phyloP scores from a whole-genome alignment of 2,888 invertebrate genomes.

The Boloria euphrosyne region DNA sequence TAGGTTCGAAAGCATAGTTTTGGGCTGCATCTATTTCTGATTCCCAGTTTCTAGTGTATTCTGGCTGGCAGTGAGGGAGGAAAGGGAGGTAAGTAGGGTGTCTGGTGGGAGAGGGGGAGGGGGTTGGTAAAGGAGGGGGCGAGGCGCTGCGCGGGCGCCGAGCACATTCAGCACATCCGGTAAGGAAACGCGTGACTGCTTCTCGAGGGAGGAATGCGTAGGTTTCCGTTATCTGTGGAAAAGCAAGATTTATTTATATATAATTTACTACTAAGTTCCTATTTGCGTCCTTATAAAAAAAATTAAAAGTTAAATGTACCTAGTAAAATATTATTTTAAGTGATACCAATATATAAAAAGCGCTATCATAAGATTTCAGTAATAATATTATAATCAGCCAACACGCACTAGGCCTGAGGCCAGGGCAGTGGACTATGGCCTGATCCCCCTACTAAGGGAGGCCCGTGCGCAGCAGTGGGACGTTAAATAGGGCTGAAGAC shows the following conservation, averaged over 20 bases:
- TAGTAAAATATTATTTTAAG: too few species aligned
- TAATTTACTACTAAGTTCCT: not conserved
- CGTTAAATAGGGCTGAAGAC: too few species aligned
- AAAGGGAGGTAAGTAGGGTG: conserved; percentile 72
- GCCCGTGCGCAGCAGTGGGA: too few species aligned
- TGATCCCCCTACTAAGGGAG: too few species aligned
- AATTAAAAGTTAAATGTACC: too few species aligned
- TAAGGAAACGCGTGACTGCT: conserved; percentile 96
- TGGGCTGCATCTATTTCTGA: conserved; percentile 79
- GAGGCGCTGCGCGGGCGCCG: conserved; percentile 87
- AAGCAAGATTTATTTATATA: conserved; percentile 46
- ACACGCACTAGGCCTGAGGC: too few species aligned
- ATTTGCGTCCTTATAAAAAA: too few species aligned
- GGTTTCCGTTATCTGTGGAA: conserved; percentile 95
- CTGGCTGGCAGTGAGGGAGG: conserved; percentile 70
- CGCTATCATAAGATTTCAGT: too few species aligned
- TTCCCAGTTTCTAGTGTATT: conserved; percentile 79
- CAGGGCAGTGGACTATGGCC: too few species aligned
- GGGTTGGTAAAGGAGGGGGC: conserved; percentile 79
- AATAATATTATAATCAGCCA: too few species aligned
- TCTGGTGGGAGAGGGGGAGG: conserved; percentile 76
- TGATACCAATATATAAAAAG: too few species aligned
- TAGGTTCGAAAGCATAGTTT: conserved; percentile 69
- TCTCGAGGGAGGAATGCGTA: conserved; percentile 97
- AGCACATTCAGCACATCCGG: conserved; percentile 96